Conservation (phyloP, 1,140 invertebrate genomes). For the Drosophila guanche region DNA sequence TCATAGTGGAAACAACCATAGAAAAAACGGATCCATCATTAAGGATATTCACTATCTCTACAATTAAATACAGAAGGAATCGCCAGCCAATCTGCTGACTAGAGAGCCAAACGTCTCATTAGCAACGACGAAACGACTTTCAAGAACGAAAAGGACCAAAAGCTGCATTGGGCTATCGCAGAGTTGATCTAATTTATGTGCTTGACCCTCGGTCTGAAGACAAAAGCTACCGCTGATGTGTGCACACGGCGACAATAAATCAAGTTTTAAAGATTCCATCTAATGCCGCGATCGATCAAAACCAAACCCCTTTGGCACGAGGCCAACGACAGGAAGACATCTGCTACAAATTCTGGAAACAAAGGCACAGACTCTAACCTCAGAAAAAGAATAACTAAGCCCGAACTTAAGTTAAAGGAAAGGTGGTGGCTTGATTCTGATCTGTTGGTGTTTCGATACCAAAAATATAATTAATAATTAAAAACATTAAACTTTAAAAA, state of each 20-base stretch:
- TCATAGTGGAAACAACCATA: too few species aligned
- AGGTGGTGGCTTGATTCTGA: too few species aligned
- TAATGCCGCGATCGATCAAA: slow-evolving; percentile 31
- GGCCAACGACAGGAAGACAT: slow-evolving; percentile 1
- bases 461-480: too few species aligned
- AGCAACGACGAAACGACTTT: slow-evolving; percentile 41
- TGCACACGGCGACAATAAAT: slow-evolving; percentile 40
- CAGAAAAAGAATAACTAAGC: too few species aligned
- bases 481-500: too few species aligned
- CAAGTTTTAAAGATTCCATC: slow-evolving; percentile 51
- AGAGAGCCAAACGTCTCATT: slow-evolving; percentile 45
- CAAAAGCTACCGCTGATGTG: slow-evolving; percentile 29
- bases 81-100: slow-evolving; percentile 1
- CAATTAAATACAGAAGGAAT: neutral
- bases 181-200: slow-evolving; percentile 59
- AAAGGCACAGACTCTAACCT: too few species aligned
- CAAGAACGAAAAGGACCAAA: slow-evolving; percentile 30
- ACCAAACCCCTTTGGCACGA: slow-evolving; percentile 11
- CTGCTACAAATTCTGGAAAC: too few species aligned
- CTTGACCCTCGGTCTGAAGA: slow-evolving; percentile 23
- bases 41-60: neutral
- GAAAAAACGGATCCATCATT: too few species aligned
- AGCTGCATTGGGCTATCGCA: slow-evolving; percentile 43
- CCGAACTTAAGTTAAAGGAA: too few species aligned
- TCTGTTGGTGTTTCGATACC: too few species aligned